Percentiles rank a stretch among this genome's conserved stretches.
Evolutionary conservation across 2,888 invertebrate genomes (phyloP).

Genomic region (Tricholauxania praeusta): DNA sequence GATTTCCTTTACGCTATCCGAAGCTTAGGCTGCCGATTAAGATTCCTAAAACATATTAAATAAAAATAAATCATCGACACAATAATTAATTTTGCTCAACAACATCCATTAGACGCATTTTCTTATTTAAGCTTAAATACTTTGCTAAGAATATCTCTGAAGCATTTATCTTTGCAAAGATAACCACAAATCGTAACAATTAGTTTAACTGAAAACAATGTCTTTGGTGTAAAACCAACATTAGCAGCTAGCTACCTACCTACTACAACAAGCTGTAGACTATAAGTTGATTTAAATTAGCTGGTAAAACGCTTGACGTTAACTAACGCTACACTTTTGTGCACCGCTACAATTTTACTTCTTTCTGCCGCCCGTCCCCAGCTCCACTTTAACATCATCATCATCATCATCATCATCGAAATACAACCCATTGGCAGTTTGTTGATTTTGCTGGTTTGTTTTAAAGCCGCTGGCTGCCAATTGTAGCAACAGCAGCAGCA

Average conservation of each 20-base stretch:
- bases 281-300: not conserved
- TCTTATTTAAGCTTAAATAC: too few species aligned
- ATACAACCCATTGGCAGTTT: not conserved
- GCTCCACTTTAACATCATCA: not conserved
- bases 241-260: not conserved
- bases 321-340: conserved; percentile 6
- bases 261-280: not conserved
- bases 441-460: conserved; percentile 11
- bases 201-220: not conserved
- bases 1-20: too few species aligned
- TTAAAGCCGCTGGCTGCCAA: conserved; percentile 13
- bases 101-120: too few species aligned
- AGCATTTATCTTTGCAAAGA: not conserved
- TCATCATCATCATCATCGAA: not conserved
- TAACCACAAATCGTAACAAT: conserved; percentile 20
- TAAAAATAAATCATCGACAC: too few species aligned
- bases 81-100: too few species aligned
- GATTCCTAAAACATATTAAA: too few species aligned
- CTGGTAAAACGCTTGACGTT: not conserved
- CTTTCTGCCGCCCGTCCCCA: not conserved
- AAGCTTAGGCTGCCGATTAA: too few species aligned
- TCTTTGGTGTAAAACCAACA: not conserved
- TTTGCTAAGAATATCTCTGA: too few species aligned
- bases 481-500: conserved; percentile 8
- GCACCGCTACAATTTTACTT: conserved; percentile 1